phyloP scores from a whole-genome alignment of 2,888 invertebrate species.

The Graphium colonna region DNA sequence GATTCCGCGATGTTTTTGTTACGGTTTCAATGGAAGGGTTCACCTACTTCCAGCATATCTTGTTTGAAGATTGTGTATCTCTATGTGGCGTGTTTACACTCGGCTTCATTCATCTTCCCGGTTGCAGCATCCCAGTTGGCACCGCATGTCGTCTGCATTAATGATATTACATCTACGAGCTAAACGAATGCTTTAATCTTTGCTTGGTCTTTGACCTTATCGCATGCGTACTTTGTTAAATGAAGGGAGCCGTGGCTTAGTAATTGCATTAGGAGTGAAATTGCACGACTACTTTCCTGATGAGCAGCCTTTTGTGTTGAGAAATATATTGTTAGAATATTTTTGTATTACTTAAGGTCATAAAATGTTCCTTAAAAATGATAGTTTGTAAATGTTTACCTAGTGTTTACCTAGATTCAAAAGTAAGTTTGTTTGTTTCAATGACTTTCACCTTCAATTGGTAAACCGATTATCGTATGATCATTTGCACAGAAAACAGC shows the following conservation, averaged over 20 bases:
- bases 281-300: neutral
- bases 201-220: neutral
- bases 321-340: too few relatives aligned
- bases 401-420: too few relatives aligned
- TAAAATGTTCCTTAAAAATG: too few relatives aligned
- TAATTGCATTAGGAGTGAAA: neutral
- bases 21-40: slow-evolving; percentile 1
- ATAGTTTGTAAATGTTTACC: too few relatives aligned
- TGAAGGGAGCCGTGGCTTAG: neutral
- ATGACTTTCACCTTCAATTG: too few relatives aligned
- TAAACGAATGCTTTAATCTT: neutral
- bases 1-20: neutral
- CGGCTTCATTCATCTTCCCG: neutral
- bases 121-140: neutral
- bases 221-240: neutral
- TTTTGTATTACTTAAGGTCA: too few relatives aligned
- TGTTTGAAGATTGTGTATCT: neutral
- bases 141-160: slow-evolving; percentile 2
- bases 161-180: slow-evolving; percentile 4
- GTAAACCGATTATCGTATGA: too few relatives aligned
- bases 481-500: too few relatives aligned
- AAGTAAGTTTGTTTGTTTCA: too few relatives aligned
- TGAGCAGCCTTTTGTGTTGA: neutral
- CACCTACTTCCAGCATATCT: neutral
- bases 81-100: neutral